These are phyloP conservation scores for Zoanthus sociatus DNA, from an alignment of 92 coral and sea anemone species.

Conservation along the genomic window DNA sequence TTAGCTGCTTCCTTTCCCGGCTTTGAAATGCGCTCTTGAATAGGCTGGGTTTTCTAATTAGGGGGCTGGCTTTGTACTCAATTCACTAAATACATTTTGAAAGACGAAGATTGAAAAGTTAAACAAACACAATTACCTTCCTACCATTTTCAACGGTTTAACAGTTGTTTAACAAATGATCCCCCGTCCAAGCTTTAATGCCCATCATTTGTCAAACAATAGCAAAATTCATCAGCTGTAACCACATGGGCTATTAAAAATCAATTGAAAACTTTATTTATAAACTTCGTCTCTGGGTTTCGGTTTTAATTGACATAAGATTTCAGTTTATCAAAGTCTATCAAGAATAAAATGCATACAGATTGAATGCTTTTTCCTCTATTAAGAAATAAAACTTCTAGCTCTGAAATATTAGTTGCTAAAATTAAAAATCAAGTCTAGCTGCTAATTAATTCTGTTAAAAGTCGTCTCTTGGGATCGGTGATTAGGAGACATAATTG, in stretches of 20 bases:
- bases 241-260: background rate
- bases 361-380: conserved; percentile 15
- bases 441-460: conserved; percentile 49
- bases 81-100: conserved; percentile 72
- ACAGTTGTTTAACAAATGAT: background rate
- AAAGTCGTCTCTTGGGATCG: conserved; percentile 69
- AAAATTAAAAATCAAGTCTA: conserved; percentile 29
- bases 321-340: conserved; percentile 3
- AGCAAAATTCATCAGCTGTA: background rate
- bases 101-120: conserved; percentile 43
- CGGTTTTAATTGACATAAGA: conserved; percentile 32
- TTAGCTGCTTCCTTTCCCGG: background rate
- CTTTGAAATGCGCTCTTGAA: background rate
- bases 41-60: conserved; percentile 70
- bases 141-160: conserved; percentile 1
- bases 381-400: conserved; percentile 28
- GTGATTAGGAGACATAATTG: conserved; percentile 75
- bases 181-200: background rate
- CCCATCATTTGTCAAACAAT: background rate
- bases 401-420: conserved; percentile 6
- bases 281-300: background rate
- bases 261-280: conserved; percentile 37
- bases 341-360: conserved; percentile 48
- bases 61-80: conserved; percentile 73
- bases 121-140: conserved; percentile 40